Base-by-base conservation (phyloP, 2,888 invertebrate genomes). In the Synergus umbraculus region DNA sequence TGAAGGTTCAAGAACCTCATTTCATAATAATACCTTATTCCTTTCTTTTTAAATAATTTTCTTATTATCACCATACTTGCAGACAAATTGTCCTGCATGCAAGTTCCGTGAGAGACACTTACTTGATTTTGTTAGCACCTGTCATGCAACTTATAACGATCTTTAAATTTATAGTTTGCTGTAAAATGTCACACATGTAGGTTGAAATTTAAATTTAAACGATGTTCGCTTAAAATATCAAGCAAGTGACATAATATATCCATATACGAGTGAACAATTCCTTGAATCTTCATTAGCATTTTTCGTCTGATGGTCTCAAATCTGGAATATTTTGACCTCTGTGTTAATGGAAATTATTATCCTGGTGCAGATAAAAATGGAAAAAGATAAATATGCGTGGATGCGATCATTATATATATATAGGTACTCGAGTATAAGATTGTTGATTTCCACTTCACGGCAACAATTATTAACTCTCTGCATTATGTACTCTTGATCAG, bases 61-160 rank as follows among this genome's bases (percentile, higher is more conserved):
- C 22, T 29, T 46, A 46, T 67, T 67, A 67, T 67, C 22, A 46
- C 13, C 22, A 46, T 22, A 22, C n/a, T 67, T 67, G 46, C 49
- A 49, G 15, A 49, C 49, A 49, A 49, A 15, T 49, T 15, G 49
- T 49, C 15, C 5, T 5, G 5, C 15, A 49, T 49, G 15, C 15
- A 49, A 13, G 49, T 49, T 49, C 13, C 49, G 15, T 49, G 49
- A 49, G 13, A n/a, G 15, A 13, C 15, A 49, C 13, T 49, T 49
- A 49, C 49, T 49, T 49, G 15, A 49, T 15, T 15, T 49, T 49
- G 49, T 49, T 49, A n/a, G 18, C 10, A 69, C 78, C 43, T 60
- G 79, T 80, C 79, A 44, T 64, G 79, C 64, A 69, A 80, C 67
- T 66, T 69, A 64, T 80, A 63, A 46, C 46, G 73, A 73, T 80